These are phyloP conservation scores for Priocnemis perturbator DNA, from an alignment of 2,888 invertebrate genomes.

Conservation along the genomic window DNA sequence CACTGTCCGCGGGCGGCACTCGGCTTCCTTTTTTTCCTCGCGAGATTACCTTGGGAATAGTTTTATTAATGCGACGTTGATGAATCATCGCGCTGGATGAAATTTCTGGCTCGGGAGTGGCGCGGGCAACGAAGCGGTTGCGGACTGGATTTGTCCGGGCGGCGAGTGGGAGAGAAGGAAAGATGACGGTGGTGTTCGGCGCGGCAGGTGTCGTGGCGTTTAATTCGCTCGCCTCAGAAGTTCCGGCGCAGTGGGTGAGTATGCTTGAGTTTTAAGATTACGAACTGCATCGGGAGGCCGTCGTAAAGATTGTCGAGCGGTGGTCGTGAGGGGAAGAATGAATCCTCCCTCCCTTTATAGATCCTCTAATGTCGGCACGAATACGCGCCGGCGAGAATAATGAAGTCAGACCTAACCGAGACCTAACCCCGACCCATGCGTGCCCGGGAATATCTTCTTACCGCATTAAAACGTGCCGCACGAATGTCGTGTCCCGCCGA, in stretches of 20 bases:
- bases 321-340: too few relatives aligned
- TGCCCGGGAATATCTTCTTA: slow-evolving; percentile 61
- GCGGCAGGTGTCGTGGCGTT: too few relatives aligned
- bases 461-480: slow-evolving; percentile 67
- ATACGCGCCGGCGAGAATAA: slow-evolving; percentile 32
- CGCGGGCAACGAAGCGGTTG: not conserved
- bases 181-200: too few relatives aligned
- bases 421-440: slow-evolving; percentile 47
- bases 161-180: too few relatives aligned
- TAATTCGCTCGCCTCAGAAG: too few relatives aligned
- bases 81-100: not conserved
- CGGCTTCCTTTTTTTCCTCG: not conserved
- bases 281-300: not conserved
- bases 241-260: too few relatives aligned
- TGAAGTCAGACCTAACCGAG: slow-evolving; percentile 28
- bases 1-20: not conserved
- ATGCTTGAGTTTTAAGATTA: too few relatives aligned
- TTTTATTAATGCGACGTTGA: too few relatives aligned
- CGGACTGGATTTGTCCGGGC: too few relatives aligned
- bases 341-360: not conserved
- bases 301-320: too few relatives aligned
- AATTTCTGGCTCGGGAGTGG: not conserved
- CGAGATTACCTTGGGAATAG: not conserved
- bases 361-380: slow-evolving; percentile 7
- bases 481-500: slow-evolving; percentile 65